Evolutionary conservation across 1,140 invertebrate genomes (phyloP).

Genomic region (Euwallacea fornicatus): DNA sequence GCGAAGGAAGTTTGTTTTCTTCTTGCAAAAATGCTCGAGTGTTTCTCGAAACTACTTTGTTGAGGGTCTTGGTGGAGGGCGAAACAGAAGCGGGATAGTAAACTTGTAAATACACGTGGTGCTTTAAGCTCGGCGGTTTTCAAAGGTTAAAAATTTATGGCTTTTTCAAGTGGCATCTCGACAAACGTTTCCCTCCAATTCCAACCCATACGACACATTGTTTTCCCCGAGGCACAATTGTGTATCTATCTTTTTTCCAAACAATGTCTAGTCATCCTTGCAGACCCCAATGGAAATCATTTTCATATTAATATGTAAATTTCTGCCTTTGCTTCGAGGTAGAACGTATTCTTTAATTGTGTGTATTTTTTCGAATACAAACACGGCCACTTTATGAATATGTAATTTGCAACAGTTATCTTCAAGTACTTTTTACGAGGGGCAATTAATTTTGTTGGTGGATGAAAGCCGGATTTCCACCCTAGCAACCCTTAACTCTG

Average conservation of each 20-base stretch:
- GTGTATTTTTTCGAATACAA: slow-evolving; percentile 30
- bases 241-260: slow-evolving; percentile 17
- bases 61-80: background rate
- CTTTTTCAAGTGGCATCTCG: slow-evolving; percentile 5
- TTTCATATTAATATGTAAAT: slow-evolving; percentile 43
- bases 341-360: slow-evolving; percentile 23
- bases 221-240: slow-evolving; percentile 12
- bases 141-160: background rate
- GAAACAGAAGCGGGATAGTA: too few species aligned
- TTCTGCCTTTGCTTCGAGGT: slow-evolving; percentile 25
- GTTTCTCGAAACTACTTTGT: slow-evolving; percentile 7
- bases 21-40: background rate
- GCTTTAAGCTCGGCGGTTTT: background rate
- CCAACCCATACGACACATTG: slow-evolving; percentile 18
- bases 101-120: background rate
- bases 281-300: slow-evolving; percentile 32
- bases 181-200: slow-evolving; percentile 20
- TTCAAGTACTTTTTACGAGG: slow-evolving; percentile 33
- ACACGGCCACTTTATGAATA: slow-evolving; percentile 38
- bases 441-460: slow-evolving; percentile 38
- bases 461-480: slow-evolving; percentile 11
- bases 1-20: slow-evolving; percentile 12
- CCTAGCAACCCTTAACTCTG: too few species aligned
- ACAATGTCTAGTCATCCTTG: slow-evolving; percentile 30
- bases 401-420: slow-evolving; percentile 39